Evolutionary conservation across 2,797 vertebrate genomes (phyloP), one percentile per base, ranked within the genome.

Genomic region (Hypotaenidia philippensis): DNA sequence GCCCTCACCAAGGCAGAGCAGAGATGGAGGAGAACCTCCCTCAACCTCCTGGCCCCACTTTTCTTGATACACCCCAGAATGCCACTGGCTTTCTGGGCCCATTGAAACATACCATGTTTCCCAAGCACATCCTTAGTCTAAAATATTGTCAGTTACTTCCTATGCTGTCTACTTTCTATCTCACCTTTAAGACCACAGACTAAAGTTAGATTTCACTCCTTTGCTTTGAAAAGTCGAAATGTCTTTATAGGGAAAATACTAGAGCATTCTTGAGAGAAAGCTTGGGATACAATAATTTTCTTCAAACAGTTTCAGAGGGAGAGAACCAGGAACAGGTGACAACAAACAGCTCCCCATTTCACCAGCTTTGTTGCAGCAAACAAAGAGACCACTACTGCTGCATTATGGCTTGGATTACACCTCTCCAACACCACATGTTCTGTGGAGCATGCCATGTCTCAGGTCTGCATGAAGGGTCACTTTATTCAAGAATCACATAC

Each of bases 271-370:
- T 69, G 55, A 70, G 20, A 41, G 26, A 52, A 82, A 70, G 29
- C 20, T 47, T 25, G 18, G 6, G 13, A 59, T 57, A 41, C 0
- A 1, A 34, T 52, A 1, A n/a, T 63, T 44, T 53, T 27, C 34
- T 74, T 85, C 44, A 61, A 41, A 15, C 7, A 31, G 9, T 61
- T 44, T 38, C 34, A 45, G 49, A 40, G 6, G 18, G 55, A 63
- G n/a, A 9, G 66, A 70, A 36, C 34, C 14, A 44, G 32, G 19
- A 86, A 44, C 31, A 63, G 26, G 36, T 59, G 32, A 59, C 17
- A 72, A 18, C n/a, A 72, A 84, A 76, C 5, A 76, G 21, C 19
- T 85, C 21, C 23, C 17, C 34, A 11, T 9, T 36, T 8, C 16
- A 41, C 18, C 38, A 47, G 11, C 13, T 45, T 45, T 78, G 12